phyloP scores from a whole-genome alignment of 1,140 invertebrate genomes.

The Dufourea novaeangliae region DNA sequence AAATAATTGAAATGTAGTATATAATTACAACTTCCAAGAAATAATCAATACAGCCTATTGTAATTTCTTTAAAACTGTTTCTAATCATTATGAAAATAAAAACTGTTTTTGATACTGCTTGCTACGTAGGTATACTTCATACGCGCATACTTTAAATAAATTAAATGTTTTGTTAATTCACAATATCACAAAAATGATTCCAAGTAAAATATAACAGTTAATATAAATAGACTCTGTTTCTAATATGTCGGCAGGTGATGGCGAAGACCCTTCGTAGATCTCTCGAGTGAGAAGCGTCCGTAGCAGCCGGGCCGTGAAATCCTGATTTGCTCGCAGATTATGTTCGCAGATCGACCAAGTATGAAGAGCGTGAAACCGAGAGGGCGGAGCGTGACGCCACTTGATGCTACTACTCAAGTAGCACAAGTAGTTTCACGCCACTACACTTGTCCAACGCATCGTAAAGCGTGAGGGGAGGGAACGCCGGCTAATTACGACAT shows the following conservation, averaged over 20 bases:
- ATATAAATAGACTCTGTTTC: slow-evolving; percentile 31
- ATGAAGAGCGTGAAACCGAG: slow-evolving; percentile 73
- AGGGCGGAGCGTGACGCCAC: slow-evolving; percentile 72
- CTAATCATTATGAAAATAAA: too few species aligned
- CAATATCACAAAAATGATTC: too few species aligned
- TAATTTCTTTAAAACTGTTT: too few species aligned
- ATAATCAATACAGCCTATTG: too few species aligned
- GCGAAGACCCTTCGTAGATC: slow-evolving; percentile 51
- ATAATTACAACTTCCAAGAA: too few species aligned
- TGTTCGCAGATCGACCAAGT: slow-evolving; percentile 70
- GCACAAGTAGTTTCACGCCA: slow-evolving; percentile 60
- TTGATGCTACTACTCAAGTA: slow-evolving; percentile 58
- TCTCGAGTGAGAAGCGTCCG: slow-evolving; percentile 66
- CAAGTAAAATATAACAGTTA: neutral
- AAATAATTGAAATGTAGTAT: too few species aligned
- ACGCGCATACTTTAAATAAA: too few species aligned
- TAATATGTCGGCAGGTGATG: slow-evolving; percentile 45
- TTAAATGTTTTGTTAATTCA: too few species aligned
- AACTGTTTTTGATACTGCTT: too few species aligned
- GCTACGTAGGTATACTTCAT: too few species aligned
- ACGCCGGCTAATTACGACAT: neutral
- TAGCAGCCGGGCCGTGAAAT: slow-evolving; percentile 75
- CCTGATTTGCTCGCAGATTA: slow-evolving; percentile 77
- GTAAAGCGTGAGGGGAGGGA: neutral
- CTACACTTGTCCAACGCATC: slow-evolving; percentile 25